Base-by-base conservation (phyloP, 2,113 vertebrate species). In the Onychorhynchus coronatus region DNA sequence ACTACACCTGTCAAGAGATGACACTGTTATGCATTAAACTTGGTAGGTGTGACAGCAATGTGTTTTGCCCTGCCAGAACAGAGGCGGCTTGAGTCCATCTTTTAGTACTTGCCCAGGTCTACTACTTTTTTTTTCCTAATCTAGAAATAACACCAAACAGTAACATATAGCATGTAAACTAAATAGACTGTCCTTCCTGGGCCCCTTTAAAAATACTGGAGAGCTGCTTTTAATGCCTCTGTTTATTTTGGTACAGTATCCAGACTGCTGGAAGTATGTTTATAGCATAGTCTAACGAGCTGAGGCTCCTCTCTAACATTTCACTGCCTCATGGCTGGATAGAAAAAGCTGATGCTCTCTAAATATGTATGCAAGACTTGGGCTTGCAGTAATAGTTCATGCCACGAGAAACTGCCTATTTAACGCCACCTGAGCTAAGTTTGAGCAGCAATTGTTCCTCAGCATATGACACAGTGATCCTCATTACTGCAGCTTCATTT, bases 201-300 rank as follows among this genome's bases (percentile, higher is more conserved):
- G 85, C 68, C 49, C 65, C 80, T 89, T 85, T 92, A 89, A 87
- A 94, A 96, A 92, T 89, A 92, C 47, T 8, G 31, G 41, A 87
- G 91, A 92, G 52, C 49, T 93, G 85, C 44, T 91, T 92, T 89
- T 92, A 93, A 90, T 92, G 76, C 44, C 31, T 92, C 67, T 96
- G 80, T 96, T 96, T 97, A 97, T 93, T 91, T 92, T 96, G 74
- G 88, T 96, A 68, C 82, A 41, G 65, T 62, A 83, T 75, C n/a
- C 68, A 95, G 95, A 80, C 88, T 96, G 86, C 91, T 95, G 84
- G 52, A 93, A 86, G 71, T 88, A 84, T 86, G 88, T 93, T 95
- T 93, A 81, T 91, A 95, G 73, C 83, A 78, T 31, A 79, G 76
- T 49, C 73, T 93, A 95, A 95, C 70, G 56, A 91, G 86, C 77